phyloP scores from a whole-genome alignment of 2,797 vertebrate genomes.

The Pangasius larnaudii region DNA sequence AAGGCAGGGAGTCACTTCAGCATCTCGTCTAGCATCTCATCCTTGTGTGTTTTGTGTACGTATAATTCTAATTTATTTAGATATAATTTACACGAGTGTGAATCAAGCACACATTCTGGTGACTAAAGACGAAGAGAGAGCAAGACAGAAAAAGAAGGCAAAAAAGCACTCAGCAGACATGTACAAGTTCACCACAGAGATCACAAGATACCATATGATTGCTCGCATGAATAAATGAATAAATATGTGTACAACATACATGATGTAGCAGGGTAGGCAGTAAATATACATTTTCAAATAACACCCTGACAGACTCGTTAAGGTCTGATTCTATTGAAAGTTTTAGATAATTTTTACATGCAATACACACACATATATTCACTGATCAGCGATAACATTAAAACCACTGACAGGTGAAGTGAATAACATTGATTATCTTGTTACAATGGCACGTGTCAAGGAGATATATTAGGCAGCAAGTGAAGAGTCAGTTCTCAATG shows the following conservation, averaged over 20 bases:
- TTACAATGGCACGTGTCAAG: too few species aligned
- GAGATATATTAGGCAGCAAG: too few species aligned
- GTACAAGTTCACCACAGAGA: background rate
- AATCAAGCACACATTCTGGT: background rate
- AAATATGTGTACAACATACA: background rate
- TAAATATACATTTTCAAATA: slow-evolving; percentile 14
- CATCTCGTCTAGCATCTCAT: background rate
- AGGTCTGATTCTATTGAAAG: background rate
- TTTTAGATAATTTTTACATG: background rate
- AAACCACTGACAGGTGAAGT: too few species aligned
- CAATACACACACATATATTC: background rate
- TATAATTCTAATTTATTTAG: background rate
- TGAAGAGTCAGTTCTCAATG: too few species aligned
- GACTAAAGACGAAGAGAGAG: background rate
- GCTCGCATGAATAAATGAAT: background rate
- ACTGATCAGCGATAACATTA: too few species aligned
- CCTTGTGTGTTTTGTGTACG: background rate
- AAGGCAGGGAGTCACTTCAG: background rate
- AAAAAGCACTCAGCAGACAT: background rate
- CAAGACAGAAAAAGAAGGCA: background rate
- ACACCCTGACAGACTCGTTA: background rate
- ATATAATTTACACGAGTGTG: too few species aligned
- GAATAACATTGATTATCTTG: too few species aligned
- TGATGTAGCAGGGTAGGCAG: background rate
- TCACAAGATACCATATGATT: background rate